Percentiles rank a stretch among this genome's conserved stretches.
phyloP scores from a whole-genome alignment of 1,140 invertebrate genomes.

The Drosophila tani region DNA sequence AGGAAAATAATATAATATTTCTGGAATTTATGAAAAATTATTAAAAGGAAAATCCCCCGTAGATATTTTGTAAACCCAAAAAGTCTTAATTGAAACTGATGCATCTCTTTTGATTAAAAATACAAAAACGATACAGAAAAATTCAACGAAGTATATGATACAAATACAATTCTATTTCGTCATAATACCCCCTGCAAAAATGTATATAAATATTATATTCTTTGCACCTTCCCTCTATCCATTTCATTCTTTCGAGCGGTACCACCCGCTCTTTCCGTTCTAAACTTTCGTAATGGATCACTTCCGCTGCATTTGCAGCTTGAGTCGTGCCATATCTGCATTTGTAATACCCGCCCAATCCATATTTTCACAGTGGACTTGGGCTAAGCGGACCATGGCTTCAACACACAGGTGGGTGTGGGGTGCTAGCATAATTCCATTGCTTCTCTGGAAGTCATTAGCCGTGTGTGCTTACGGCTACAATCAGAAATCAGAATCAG shows the following conservation, averaged over 20 bases:
- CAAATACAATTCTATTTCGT: no score
- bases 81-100: no score
- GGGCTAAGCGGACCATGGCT: slow-evolving; percentile 1
- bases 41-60: no score
- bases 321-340: slow-evolving; percentile 57
- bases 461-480: neutral
- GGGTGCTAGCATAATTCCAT: neutral
- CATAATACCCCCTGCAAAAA: neutral
- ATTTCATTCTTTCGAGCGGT: neutral
- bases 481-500: neutral
- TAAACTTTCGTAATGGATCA: slow-evolving; percentile 72
- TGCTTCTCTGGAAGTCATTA: neutral
- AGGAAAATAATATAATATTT: no score
- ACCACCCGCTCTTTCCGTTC: slow-evolving; percentile 51
- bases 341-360: slow-evolving; percentile 49
- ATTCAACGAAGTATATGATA: neutral
- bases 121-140: no score
- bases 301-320: slow-evolving; percentile 62
- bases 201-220: slow-evolving; percentile 5
- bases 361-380: slow-evolving; percentile 19
- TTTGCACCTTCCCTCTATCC: slow-evolving; percentile 3
- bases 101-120: no score
- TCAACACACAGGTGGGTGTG: neutral
- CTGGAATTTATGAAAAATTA: no score
- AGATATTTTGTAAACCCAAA: no score